Conservation (phyloP, 2,888 invertebrate genomes). For the Cryptophagus acutangulus region DNA sequence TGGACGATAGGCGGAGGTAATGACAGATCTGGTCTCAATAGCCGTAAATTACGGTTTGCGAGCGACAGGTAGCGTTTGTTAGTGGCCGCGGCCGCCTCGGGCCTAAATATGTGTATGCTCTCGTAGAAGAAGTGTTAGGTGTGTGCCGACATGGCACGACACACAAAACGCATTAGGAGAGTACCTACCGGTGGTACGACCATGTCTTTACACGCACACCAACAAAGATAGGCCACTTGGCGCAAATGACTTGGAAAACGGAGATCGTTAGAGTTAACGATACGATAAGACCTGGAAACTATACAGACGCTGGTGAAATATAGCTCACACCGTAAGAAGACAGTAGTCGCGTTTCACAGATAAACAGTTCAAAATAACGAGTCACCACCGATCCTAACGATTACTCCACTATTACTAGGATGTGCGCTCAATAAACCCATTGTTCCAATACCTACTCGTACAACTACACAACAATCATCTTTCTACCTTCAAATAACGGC, state of each 20-base stretch:
- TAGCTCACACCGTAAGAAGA: constrained; percentile 20
- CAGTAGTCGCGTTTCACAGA: constrained; percentile 32
- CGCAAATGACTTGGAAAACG: constrained; percentile 42
- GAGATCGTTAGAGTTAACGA: constrained; percentile 44
- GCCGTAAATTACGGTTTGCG: constrained; percentile 40
- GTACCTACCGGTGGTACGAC: constrained; percentile 21
- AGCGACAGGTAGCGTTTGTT: constrained; percentile 40
- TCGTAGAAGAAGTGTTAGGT: constrained; percentile 15
- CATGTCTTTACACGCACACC: constrained; percentile 21
- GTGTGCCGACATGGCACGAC: constrained; percentile 25
- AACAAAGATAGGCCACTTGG: constrained; percentile 26
- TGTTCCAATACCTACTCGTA: no score
- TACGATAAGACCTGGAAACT: constrained; percentile 40
- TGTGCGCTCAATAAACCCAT: no score
- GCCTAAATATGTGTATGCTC: constrained; percentile 22
- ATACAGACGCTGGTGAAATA: constrained; percentile 31
- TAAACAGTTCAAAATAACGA: constrained; percentile 27
- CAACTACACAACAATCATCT: no score
- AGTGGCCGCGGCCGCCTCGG: constrained; percentile 17
- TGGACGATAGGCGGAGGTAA: constrained; percentile 39
- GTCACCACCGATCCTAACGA: no score
- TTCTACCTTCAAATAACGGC: no score
- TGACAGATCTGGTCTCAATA: constrained; percentile 40
- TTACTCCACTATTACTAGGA: no score
- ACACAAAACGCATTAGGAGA: constrained; percentile 41